Evolutionary conservation across 1,140 invertebrate species (phyloP).

Genomic region (Aphelinus certus): DNA sequence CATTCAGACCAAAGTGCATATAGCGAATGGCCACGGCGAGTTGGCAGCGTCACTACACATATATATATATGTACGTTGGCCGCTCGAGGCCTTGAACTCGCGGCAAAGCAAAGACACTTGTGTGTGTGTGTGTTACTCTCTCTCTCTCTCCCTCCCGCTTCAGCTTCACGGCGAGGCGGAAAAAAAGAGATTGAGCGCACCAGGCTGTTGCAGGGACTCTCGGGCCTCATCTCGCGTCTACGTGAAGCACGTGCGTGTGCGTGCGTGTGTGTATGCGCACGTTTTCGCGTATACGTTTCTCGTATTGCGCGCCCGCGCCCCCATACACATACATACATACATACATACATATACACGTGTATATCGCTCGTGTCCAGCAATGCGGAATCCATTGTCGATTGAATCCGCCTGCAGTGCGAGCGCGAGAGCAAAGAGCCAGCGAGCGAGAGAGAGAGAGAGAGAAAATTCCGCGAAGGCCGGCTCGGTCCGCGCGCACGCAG

Average conservation of each 20-base stretch:
- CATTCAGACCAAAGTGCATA: too few relatives aligned
- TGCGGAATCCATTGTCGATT: constrained; percentile 37
- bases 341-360: neutral
- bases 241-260: too few relatives aligned
- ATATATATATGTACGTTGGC: too few relatives aligned
- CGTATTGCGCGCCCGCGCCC: neutral
- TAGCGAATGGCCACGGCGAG: too few relatives aligned
- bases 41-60: too few relatives aligned
- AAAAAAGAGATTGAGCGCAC: too few relatives aligned
- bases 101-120: neutral
- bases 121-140: neutral
- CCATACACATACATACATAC: neutral
- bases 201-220: too few relatives aligned
- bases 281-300: constrained; percentile 30
- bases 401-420: constrained; percentile 11
- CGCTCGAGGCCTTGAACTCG: neutral
- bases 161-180: neutral
- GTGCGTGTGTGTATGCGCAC: too few relatives aligned
- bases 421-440: too few relatives aligned
- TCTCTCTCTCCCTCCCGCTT: neutral
- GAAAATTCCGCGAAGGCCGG: constrained; percentile 33
- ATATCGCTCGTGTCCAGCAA: constrained; percentile 33
- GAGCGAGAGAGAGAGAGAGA: neutral
- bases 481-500: neutral
- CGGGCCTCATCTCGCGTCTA: too few relatives aligned